A percentile compares a stretch with the other conserved stretches of the same genome.
phyloP scores from a whole-genome alignment of 2,113 vertebrate genomes.

The Hyla sarda region DNA sequence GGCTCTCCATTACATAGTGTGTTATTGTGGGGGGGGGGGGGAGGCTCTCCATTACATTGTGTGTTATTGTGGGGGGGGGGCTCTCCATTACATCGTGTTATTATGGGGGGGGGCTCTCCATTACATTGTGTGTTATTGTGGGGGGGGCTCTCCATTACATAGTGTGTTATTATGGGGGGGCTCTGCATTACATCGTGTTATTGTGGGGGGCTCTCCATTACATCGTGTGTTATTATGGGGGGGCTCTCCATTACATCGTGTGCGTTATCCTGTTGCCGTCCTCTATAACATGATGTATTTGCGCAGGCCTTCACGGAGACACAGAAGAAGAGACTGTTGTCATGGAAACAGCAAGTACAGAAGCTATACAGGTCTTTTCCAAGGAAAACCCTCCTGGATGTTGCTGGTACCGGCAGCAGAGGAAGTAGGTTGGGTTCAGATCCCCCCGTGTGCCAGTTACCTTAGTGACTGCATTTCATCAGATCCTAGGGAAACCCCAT shows the following conservation, averaged over 20 bases:
- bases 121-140: too few relatives aligned
- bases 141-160: too few relatives aligned
- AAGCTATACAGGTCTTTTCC: conserved; percentile 98
- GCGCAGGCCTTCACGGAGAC: conserved; percentile 94
- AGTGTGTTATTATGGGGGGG: too few relatives aligned
- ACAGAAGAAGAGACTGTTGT: conserved; percentile 98
- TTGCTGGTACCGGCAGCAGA: conserved; percentile 91
- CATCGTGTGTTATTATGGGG: not conserved
- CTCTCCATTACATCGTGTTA: too few relatives aligned
- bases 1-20: too few relatives aligned
- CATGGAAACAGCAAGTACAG: conserved; percentile 99
- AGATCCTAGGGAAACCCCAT: conserved; percentile 35
- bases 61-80: too few relatives aligned
- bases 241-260: not conserved
- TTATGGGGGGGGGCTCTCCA: too few relatives aligned
- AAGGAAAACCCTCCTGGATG: conserved; percentile 95
- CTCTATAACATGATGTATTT: conserved; percentile 58
- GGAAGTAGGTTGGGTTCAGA: conserved; percentile 78
- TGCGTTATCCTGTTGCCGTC: not conserved
- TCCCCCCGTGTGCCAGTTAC: conserved; percentile 24
- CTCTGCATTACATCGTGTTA: too few relatives aligned
- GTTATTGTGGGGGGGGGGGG: too few relatives aligned
- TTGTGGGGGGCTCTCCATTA: too few relatives aligned
- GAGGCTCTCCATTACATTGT: too few relatives aligned
- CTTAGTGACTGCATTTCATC: not conserved